Percentiles rank a stretch among this genome's conserved stretches.
phyloP scores from a whole-genome alignment of 1,140 invertebrate genomes.

The Trachelipus rathkii region DNA sequence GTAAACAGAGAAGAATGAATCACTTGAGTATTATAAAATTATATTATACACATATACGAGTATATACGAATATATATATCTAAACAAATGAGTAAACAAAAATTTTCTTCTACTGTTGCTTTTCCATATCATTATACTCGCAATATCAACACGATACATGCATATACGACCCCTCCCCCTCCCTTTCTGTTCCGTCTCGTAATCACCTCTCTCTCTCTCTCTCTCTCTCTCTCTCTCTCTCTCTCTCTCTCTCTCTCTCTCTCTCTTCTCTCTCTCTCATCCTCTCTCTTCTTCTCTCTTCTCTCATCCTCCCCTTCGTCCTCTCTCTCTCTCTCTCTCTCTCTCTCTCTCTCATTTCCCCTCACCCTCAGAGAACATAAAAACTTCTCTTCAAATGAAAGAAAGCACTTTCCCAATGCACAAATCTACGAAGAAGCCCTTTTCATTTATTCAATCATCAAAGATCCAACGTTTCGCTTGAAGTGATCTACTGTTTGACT shows the following conservation, averaged over 20 bases:
- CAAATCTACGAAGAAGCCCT: constrained; percentile 6
- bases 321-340: background rate
- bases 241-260: background rate
- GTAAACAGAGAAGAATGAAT: no score
- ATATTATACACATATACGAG: no score
- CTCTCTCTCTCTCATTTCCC: background rate
- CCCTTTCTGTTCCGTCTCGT: background rate
- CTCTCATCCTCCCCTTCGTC: background rate
- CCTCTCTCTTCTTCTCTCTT: background rate
- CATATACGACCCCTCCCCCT: no score
- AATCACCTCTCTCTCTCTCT: constrained; percentile 3
- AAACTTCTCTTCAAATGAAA: constrained; percentile 1
- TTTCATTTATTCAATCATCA: constrained; percentile 11
- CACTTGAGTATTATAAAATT: no score
- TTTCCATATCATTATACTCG: no score
- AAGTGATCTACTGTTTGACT: constrained; percentile 3
- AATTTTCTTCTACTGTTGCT: no score
- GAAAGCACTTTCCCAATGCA: constrained; percentile 6
- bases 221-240: constrained; percentile 2
- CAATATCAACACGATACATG: no score
- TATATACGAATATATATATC: no score
- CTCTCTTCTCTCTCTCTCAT: background rate
- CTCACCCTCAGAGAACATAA: background rate
- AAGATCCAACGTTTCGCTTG: background rate
- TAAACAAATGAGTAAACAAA: no score